Conservation (phyloP, 2,888 invertebrate genomes). For the Hemicrepidius hirtus region DNA sequence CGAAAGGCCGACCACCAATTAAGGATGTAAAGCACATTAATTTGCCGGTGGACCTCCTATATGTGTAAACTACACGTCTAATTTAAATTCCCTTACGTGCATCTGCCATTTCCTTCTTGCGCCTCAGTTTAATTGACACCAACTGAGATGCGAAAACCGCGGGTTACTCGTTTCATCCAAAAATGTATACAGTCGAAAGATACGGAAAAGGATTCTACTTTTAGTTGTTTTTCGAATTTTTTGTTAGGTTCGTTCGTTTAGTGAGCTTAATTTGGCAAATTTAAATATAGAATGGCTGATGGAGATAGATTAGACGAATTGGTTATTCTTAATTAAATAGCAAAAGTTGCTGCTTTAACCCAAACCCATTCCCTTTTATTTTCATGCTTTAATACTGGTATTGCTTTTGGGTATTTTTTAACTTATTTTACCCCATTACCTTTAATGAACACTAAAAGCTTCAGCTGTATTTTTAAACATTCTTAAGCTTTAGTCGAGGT, state of each 20-base stretch:
- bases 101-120: conserved; percentile 40
- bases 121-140: conserved; percentile 44
- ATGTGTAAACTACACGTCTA: conserved; percentile 64
- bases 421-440: background rate
- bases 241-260: conserved; percentile 55
- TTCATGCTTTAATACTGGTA: background rate
- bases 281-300: conserved; percentile 56
- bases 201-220: conserved; percentile 34
- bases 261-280: conserved; percentile 59
- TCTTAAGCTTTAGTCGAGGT: too few relatives aligned
- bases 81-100: conserved; percentile 51
- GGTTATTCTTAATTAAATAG: conserved; percentile 32
- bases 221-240: conserved; percentile 45
- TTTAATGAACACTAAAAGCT: too few relatives aligned
- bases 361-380: conserved; percentile 2
- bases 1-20: conserved; percentile 69
- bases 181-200: conserved; percentile 14
- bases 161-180: conserved; percentile 34
- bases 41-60: conserved; percentile 71
- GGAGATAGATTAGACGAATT: conserved; percentile 54
- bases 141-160: conserved; percentile 42
- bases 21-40: conserved; percentile 73
- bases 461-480: too few relatives aligned
- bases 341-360: conserved; percentile 15
- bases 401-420: background rate